These are phyloP conservation scores for Gephyroberyx darwinii DNA, from an alignment of 2,797 vertebrate species.

Conservation along the genomic window DNA sequence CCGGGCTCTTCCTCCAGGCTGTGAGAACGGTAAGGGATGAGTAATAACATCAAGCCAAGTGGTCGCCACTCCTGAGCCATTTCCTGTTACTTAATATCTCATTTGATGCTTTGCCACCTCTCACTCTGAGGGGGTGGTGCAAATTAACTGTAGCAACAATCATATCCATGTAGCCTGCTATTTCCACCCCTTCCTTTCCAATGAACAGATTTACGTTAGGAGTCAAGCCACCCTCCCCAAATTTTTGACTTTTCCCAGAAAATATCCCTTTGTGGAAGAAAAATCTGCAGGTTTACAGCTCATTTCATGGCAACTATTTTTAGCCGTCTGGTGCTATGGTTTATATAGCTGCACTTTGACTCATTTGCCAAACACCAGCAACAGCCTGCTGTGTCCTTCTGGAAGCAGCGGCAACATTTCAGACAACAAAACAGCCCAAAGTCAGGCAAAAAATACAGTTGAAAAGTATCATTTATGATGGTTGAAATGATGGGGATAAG, in stretches of 20 bases:
- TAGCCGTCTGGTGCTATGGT: slow-evolving; percentile 14
- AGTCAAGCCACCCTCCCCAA: neutral
- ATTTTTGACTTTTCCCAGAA: slow-evolving; percentile 10
- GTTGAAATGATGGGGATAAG: neutral
- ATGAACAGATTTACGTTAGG: slow-evolving; percentile 13
- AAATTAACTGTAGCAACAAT: slow-evolving; percentile 34
- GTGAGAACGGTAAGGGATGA: neutral
- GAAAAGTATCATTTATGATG: neutral
- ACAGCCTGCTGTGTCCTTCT: neutral
- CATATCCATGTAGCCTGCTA: neutral
- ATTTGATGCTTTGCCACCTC: neutral
- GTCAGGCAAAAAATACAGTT: neutral
- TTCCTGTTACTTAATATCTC: neutral
- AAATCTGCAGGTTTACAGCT: neutral
- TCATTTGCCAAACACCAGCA: neutral
- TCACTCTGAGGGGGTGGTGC: neutral
- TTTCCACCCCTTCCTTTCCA: slow-evolving; percentile 4
- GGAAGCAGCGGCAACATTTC: neutral
- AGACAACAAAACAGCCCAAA: neutral
- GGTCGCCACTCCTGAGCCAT: neutral
- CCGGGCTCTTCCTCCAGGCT: too few species aligned
- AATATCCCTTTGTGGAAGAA: neutral
- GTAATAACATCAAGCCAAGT: neutral
- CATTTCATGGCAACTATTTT: slow-evolving; percentile 18
- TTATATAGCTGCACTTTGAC: neutral